phyloP scores from a whole-genome alignment of 2,888 invertebrate species.

The Crepidodera aurea region DNA sequence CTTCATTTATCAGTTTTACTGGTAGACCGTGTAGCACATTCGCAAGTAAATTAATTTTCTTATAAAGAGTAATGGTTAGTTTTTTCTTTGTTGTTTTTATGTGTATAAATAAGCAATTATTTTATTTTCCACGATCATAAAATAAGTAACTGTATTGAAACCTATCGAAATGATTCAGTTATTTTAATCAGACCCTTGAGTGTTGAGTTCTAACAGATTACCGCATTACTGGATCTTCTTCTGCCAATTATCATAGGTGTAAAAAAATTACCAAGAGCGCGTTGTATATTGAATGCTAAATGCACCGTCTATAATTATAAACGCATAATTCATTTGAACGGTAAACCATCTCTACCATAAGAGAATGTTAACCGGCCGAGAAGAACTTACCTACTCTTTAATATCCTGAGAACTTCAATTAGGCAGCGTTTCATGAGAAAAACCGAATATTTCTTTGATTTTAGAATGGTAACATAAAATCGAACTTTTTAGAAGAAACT shows the following conservation, averaged over 20 bases:
- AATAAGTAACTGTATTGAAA: conserved; percentile 24
- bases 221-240: conserved; percentile 14
- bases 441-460: not conserved
- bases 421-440: conserved; percentile 12
- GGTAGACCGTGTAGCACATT: too few species aligned
- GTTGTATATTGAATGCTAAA: conserved; percentile 17
- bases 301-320: conserved; percentile 25
- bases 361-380: not conserved
- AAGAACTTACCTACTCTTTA: conserved; percentile 3
- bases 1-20: too few species aligned
- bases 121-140: conserved; percentile 5
- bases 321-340: conserved; percentile 27
- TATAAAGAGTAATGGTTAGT: too few species aligned
- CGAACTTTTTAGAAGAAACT: too few species aligned
- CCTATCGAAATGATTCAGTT: conserved; percentile 28
- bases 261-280: conserved; percentile 21
- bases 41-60: too few species aligned
- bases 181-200: conserved; percentile 31
- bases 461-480: not conserved
- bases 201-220: conserved; percentile 10
- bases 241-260: conserved; percentile 28
- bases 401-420: conserved; percentile 11
- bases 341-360: conserved; percentile 14
- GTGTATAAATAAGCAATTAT: not conserved
- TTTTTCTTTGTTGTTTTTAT: too few species aligned